A percentile compares a stretch with the other conserved stretches of the same genome.
phyloP scores from a whole-genome alignment of 2,113 vertebrate genomes.

The human region GRCh38 chr9:102191501-102192000 shows the following conservation, averaged over 20 bases:
- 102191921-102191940: neutral
- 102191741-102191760: neutral
- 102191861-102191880: neutral
- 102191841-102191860: neutral
- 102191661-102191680: neutral
- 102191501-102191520: neutral
- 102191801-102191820: neutral
- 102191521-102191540: slow-evolving; percentile 45
- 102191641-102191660: neutral
- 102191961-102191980: neutral
- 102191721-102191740: neutral
- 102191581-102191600: neutral
- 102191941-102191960: neutral
- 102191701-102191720: neutral
- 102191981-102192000: neutral
- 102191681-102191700: neutral
- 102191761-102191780: neutral
- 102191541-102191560: slow-evolving; percentile 38
- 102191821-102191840: neutral
- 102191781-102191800: neutral
- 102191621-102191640: neutral
- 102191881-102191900: neutral
- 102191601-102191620: neutral
- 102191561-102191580: slow-evolving; percentile 5
- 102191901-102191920: neutral